phyloP scores from a whole-genome alignment of 1,140 invertebrate genomes.

The Drosophila chauvacae region DNA sequence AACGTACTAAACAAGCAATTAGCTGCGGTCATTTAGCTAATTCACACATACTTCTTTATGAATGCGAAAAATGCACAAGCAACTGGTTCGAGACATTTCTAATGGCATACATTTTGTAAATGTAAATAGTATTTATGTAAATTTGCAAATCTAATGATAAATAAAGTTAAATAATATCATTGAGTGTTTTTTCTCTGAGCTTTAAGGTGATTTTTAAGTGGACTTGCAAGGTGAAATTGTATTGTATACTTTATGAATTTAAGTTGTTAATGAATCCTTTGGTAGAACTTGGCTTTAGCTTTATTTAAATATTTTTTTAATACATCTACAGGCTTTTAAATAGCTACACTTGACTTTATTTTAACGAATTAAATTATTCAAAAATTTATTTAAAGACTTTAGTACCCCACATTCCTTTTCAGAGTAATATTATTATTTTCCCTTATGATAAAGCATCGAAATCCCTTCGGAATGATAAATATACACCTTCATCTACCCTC shows the following conservation, averaged over 20 bases:
- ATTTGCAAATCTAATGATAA: slow-evolving; percentile 37
- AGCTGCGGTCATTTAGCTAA: slow-evolving; percentile 44
- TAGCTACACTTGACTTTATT: background rate
- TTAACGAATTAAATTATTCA: background rate
- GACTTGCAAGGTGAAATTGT: background rate
- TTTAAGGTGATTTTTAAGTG: background rate
- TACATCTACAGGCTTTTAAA: no score
- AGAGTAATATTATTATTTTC: background rate
- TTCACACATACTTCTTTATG: slow-evolving; percentile 34
- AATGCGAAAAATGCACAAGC: slow-evolving; percentile 24
- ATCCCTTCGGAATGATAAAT: background rate
- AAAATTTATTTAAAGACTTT: no score
- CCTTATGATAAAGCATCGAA: background rate
- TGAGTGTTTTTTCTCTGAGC: background rate
- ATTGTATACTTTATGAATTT: background rate
- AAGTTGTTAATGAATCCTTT: no score
- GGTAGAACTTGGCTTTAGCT: no score
- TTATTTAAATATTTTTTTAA: no score
- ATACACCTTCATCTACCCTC: background rate
- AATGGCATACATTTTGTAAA: slow-evolving; percentile 40
- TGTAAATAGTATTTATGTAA: slow-evolving; percentile 56
- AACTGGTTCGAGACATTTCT: slow-evolving; percentile 39
- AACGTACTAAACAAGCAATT: slow-evolving; percentile 43
- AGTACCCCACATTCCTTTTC: background rate
- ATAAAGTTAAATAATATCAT: slow-evolving; percentile 54